Conservation (phyloP, 2,888 invertebrate species). For the Epirrhoe tristata region DNA sequence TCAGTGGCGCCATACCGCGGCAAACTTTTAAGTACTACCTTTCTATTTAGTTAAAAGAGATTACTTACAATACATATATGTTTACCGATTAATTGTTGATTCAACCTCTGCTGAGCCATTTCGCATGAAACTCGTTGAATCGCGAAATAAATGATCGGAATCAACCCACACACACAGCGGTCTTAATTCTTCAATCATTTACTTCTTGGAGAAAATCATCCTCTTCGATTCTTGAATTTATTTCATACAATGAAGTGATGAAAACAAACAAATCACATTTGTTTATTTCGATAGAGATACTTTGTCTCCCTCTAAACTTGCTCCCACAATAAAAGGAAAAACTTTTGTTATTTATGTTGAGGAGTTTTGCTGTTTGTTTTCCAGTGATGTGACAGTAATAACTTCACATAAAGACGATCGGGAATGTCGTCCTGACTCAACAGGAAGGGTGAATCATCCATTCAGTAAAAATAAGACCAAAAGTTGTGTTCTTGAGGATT, state of each 20-base stretch:
- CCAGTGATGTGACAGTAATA: slow-evolving; percentile 25
- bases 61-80: too few relatives aligned
- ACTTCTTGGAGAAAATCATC: too few relatives aligned
- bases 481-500: slow-evolving; percentile 20
- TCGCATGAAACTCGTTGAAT: too few relatives aligned
- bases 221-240: neutral
- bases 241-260: slow-evolving; percentile 1
- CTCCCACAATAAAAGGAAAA: slow-evolving; percentile 17
- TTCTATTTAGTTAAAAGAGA: too few relatives aligned
- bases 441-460: slow-evolving; percentile 39
- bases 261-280: slow-evolving; percentile 9
- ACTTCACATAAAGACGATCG: slow-evolving; percentile 35
- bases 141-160: too few relatives aligned
- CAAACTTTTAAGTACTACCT: too few relatives aligned
- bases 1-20: too few relatives aligned
- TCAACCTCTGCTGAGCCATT: too few relatives aligned
- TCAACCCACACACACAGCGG: too few relatives aligned
- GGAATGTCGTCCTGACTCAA: slow-evolving; percentile 38
- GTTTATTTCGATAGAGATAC: slow-evolving; percentile 2
- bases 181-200: too few relatives aligned
- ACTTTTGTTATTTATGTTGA: slow-evolving; percentile 27
- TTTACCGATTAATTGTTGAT: too few relatives aligned
- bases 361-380: slow-evolving; percentile 29
- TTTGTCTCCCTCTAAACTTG: slow-evolving; percentile 4
- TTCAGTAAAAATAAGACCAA: slow-evolving; percentile 39